Conservation (phyloP, 2,113 vertebrate species). For the Lathamus discolor region DNA sequence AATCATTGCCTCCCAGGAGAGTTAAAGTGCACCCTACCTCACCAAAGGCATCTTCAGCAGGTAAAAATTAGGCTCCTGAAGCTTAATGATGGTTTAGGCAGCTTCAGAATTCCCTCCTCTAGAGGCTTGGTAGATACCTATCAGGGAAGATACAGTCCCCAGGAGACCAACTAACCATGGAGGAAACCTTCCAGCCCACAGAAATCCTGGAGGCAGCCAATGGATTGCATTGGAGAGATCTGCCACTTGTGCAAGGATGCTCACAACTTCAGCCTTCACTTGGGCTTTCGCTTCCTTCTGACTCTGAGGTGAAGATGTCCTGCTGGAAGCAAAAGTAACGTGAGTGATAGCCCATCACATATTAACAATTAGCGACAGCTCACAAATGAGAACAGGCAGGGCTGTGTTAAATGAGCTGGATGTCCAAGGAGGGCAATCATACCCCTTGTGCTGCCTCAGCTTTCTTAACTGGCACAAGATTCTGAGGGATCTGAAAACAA, state of each 20-base stretch:
- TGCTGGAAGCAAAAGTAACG: not conserved
- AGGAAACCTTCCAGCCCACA: slow-evolving; percentile 90
- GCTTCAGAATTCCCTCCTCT: slow-evolving; percentile 5
- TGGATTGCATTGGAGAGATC: slow-evolving; percentile 90
- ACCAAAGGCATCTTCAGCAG: not conserved
- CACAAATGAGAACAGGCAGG: not conserved
- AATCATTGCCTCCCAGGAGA: not conserved
- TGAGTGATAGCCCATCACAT: not conserved
- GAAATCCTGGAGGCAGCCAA: slow-evolving; percentile 90
- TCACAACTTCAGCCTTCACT: slow-evolving; percentile 75
- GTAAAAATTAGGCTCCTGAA: not conserved
- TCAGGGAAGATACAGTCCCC: slow-evolving; percentile 89
- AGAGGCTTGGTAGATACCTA: slow-evolving; percentile 81
- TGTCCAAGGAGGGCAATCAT: not conserved
- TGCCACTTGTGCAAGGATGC: slow-evolving; percentile 75
- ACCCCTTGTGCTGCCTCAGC: not conserved
- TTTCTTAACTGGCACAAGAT: slow-evolving; percentile 53
- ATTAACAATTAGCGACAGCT: not conserved
- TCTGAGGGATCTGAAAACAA: slow-evolving; percentile 69
- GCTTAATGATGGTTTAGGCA: not conserved
- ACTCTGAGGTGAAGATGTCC: not conserved
- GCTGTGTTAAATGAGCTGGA: not conserved
- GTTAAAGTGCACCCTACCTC: not conserved
- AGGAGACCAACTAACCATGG: slow-evolving; percentile 91
- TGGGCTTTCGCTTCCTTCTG: not conserved